Base-by-base conservation (phyloP, 2,888 invertebrate genomes). In the Ochlodes sylvanus region DNA sequence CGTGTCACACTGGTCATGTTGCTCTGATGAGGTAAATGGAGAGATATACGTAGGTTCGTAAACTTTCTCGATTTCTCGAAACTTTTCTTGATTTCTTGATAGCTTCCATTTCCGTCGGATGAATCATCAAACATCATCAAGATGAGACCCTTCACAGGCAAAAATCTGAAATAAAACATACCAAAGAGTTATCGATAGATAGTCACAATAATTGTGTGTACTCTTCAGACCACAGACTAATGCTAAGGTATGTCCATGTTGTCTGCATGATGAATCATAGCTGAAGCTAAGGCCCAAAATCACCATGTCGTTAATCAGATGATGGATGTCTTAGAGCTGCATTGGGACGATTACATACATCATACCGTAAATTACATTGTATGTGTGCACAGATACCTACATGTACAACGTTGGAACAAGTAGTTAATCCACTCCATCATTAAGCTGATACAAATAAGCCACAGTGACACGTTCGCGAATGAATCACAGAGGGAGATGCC, bases 361-460 rank as follows among this genome's bases (percentile, higher is more conserved):
- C 7, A 17, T 17, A 9, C 12, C 38, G 38, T 38, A 38, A 38
- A 10, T 38, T 38, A 15, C 7, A 17, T 47, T 47, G n/a, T 47
- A 7, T 47, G 17, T 17, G 7, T 2, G 15, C 1, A 9, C 47
- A 47, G 38, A 38, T 38, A 38, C 17, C 0, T 7, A 47, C 50
- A 19, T 17, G 12, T 19, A 41, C 41, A 41, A 15, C 5, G 12
- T 15, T n/a, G 38, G 14, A 12, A 57, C 19, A 41, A 34, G 32
- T 41, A 14, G 41, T 19, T 57, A 41, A 57, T 57, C 57, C 57
- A 1, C n/a, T 57, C 57, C 57, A 38, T 57, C 57, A 57, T 57
- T 41, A 57, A 57, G 19, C 57, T 14, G 57, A 19, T 41, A 57
- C 41, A 41, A 57, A 38, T 57, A 57, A 57, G 57, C 57, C 57